Base-by-base conservation (phyloP, 2,797 vertebrate species). In the Heterohyrax brucei region DNA sequence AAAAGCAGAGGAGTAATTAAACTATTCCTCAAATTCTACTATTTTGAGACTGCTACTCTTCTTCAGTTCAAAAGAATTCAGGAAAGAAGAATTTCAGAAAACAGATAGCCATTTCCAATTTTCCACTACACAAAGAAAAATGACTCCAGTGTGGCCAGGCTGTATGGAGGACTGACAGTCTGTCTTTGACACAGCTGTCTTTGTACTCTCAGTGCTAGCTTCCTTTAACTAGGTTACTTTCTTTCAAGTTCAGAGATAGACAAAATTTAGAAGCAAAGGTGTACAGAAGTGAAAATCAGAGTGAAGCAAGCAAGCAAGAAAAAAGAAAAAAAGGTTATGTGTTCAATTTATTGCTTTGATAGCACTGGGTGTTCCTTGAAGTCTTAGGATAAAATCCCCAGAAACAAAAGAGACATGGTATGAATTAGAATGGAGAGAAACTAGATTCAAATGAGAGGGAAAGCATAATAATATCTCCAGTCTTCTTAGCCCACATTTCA, bases 261-360 rank as follows among this genome's bases (percentile, higher is more conserved):
- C 78, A 84, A 9, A 93, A 78, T 81, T 73, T 86, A 48, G 80
- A 81, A 96, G 75, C 10, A 53, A 87, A 89, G 24, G 18, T 87
- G 13, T 16, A 86, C 10, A 82, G 21, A 90, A 85, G 44, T 48
- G 70, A 87, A 92, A 95, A 64, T 61, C 33, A 78, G 14, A 87
- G 53, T 46, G 12, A 94, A 84, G 8, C n/a, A 39, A 85, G 22
- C 1, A 19, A 12, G 13, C 39, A 39, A 39, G 39, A 39, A 39
- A 1, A 62, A 7, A 79, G 28, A 1, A 21, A n/a, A 83, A 24
- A 0, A 1, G 46, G 3, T 1, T 10, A 1, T 28, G n/a, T 82
- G n/a, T 48, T 92, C 75, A 68, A 4, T 82, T 39, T 72, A 7
- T 48, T 30, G 10, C 26, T 30, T 72, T 84, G 21, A 78, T 61